phyloP scores from a whole-genome alignment of 2,113 vertebrate genomes.

The Tetrao urogallus region DNA sequence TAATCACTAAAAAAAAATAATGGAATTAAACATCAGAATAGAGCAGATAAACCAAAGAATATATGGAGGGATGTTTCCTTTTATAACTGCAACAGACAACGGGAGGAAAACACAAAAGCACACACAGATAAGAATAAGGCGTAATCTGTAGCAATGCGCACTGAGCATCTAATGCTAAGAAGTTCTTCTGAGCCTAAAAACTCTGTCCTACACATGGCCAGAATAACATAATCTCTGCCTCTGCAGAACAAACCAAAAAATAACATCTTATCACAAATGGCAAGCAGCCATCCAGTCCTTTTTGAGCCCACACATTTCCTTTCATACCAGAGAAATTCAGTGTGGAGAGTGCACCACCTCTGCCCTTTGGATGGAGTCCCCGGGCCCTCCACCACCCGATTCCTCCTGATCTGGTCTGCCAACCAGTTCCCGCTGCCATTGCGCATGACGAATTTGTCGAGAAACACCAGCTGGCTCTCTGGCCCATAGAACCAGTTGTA shows the following conservation, averaged over 20 bases:
- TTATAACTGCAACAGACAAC: neutral
- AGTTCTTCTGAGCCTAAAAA: neutral
- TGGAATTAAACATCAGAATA: neutral
- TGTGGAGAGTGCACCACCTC: constrained; percentile 98
- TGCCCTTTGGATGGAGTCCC: constrained; percentile 94
- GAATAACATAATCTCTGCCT: neutral
- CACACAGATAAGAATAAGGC: neutral
- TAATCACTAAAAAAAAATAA: neutral
- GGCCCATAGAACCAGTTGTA: constrained; percentile 99
- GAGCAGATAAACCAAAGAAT: neutral
- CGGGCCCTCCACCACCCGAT: constrained; percentile 89
- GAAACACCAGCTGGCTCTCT: constrained; percentile 96
- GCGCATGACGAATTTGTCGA: constrained; percentile 94
- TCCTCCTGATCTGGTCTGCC: constrained; percentile 90
- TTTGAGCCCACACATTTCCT: neutral
- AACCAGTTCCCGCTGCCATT: constrained; percentile 99
- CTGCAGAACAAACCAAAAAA: neutral
- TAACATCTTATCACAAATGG: neutral
- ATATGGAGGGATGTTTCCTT: neutral
- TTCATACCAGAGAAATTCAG: constrained; percentile 96
- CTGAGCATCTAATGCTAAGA: neutral
- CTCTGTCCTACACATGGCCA: neutral
- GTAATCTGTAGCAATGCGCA: neutral
- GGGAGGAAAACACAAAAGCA: neutral
- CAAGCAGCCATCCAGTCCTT: constrained; percentile 12